Evolutionary conservation across 1,140 invertebrate species (phyloP).

Genomic region (Littorina saxatilis): DNA sequence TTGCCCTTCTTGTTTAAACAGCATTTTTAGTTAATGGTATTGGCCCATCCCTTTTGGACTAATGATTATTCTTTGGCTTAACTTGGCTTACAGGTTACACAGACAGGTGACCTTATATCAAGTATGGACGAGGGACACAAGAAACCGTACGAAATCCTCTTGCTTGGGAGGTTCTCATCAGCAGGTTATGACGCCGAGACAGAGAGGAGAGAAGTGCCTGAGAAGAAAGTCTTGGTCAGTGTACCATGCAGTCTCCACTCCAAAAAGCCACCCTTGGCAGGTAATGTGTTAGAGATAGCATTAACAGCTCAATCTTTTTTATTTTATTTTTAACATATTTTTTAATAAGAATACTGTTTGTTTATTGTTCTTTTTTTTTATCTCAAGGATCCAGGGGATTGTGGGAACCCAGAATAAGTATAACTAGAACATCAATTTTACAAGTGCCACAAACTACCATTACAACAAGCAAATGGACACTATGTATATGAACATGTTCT

Average conservation of each 20-base stretch:
- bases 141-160: conserved; percentile 90
- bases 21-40: too few species aligned
- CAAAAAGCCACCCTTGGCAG: conserved; percentile 88
- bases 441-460: too few species aligned
- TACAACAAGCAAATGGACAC: too few species aligned
- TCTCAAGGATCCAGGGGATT: too few species aligned
- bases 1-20: too few species aligned
- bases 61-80: too few species aligned
- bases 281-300: conserved; percentile 58
- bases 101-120: conserved; percentile 82
- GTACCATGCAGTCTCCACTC: conserved; percentile 94
- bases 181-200: background rate
- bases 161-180: conserved; percentile 78
- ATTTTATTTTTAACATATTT: too few species aligned
- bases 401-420: background rate
- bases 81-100: conserved; percentile 83
- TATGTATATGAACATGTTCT: too few species aligned
- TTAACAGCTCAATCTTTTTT: too few species aligned
- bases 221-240: conserved; percentile 82
- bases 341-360: too few species aligned
- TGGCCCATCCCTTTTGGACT: too few species aligned
- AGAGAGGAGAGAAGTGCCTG: background rate
- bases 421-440: background rate
- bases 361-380: too few species aligned
- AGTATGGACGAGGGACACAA: conserved; percentile 84